Evolutionary conservation across 1,140 invertebrate genomes (phyloP).

Genomic region (Euglossa dilemma): DNA sequence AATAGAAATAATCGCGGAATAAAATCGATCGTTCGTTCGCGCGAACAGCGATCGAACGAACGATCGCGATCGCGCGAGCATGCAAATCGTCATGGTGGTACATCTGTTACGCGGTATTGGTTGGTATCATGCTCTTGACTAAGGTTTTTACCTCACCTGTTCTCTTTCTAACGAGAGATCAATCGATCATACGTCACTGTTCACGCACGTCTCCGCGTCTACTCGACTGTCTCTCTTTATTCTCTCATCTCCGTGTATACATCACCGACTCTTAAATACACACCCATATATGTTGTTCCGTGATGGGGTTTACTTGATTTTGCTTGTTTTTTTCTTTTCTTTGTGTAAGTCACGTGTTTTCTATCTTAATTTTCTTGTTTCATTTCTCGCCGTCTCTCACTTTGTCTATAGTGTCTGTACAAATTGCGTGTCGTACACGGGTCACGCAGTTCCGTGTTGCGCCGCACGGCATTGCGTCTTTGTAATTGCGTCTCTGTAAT

Average conservation of each 20-base stretch:
- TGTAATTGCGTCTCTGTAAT: too few species aligned
- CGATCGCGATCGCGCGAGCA: not conserved
- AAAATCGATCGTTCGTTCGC: conserved; percentile 5
- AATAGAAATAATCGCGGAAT: not conserved
- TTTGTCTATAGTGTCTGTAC: conserved; percentile 46
- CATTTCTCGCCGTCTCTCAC: conserved; percentile 55
- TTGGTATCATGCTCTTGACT: conserved; percentile 78
- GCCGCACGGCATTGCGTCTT: too few species aligned
- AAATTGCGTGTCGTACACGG: conserved; percentile 53
- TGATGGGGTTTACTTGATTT: conserved; percentile 79
- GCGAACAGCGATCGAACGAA: not conserved
- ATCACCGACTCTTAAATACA: conserved; percentile 36
- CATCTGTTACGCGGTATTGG: conserved; percentile 73
- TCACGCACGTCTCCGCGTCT: conserved; percentile 49
- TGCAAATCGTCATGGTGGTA: conserved; percentile 72
- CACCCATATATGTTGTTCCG: conserved; percentile 59
- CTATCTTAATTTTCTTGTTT: conserved; percentile 58
- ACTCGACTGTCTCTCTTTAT: conserved; percentile 32
- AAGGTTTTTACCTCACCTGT: conserved; percentile 49
- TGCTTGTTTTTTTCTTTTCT: conserved; percentile 75
- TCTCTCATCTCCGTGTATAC: conserved; percentile 21
- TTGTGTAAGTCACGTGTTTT: conserved; percentile 41
- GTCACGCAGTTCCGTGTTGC: not conserved
- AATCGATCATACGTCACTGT: conserved; percentile 9
- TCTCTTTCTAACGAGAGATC: conserved; percentile 8